Conservation (phyloP, 2,113 vertebrate species). For the Gambusia holbrooki region DNA sequence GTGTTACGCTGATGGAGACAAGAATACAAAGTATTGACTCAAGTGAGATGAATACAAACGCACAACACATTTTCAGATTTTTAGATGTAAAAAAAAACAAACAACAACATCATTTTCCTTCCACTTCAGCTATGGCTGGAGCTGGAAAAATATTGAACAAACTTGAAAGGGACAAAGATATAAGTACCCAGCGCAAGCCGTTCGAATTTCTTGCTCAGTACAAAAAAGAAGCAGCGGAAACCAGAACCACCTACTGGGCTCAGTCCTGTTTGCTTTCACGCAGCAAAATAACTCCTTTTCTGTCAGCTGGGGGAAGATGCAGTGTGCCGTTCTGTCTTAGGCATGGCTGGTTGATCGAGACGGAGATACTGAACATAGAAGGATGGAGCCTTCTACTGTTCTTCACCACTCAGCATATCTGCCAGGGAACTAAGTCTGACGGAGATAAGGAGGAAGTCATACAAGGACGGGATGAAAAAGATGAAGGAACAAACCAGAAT, state of each 20-base stretch:
- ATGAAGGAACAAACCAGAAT: conserved; percentile 24
- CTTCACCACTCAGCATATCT: conserved; percentile 38
- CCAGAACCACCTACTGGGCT: conserved; percentile 38
- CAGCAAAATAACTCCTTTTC: conserved; percentile 42
- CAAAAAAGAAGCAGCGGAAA: conserved; percentile 23
- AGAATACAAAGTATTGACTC: no score
- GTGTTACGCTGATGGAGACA: background rate
- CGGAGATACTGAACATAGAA: conserved; percentile 29
- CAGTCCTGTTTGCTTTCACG: conserved; percentile 37
- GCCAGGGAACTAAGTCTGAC: conserved; percentile 40
- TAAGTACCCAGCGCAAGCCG: conserved; percentile 12
- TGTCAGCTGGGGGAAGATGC: background rate
- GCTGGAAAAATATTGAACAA: background rate
- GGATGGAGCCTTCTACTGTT: conserved; percentile 38
- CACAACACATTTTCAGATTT: background rate
- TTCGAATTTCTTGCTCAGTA: conserved; percentile 37
- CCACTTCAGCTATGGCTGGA: background rate
- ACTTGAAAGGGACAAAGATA: background rate
- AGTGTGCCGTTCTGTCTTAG: conserved; percentile 33
- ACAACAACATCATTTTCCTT: background rate
- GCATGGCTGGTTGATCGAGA: conserved; percentile 38
- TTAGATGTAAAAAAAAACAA: background rate
- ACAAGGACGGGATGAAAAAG: conserved; percentile 32
- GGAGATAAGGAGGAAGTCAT: conserved; percentile 35
- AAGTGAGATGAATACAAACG: background rate